Evolutionary conservation across 2,888 invertebrate species (phyloP).

Genomic region (Aporophyla lueneburgensis): DNA sequence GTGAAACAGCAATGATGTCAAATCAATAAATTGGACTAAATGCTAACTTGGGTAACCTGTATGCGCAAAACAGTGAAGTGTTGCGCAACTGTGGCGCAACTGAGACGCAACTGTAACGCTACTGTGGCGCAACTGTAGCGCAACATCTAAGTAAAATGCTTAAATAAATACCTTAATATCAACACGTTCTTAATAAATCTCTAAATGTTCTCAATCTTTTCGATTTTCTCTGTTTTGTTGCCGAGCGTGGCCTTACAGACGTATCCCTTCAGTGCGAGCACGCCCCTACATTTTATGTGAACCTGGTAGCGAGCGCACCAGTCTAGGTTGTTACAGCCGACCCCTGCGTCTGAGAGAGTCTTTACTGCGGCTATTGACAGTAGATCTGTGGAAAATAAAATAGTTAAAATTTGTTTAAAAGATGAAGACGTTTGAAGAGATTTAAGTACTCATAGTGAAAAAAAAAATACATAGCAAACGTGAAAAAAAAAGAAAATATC

Average conservation of each 20-base stretch:
- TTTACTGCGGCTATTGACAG: conserved; percentile 88
- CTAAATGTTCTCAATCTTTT: conserved; percentile 34
- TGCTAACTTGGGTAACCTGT: background rate
- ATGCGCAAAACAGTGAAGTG: background rate
- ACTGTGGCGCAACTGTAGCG: background rate
- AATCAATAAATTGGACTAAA: background rate
- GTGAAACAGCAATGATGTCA: background rate
- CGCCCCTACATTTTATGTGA: conserved; percentile 97
- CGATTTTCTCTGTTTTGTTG: conserved; percentile 60
- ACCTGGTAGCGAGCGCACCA: conserved; percentile 97
- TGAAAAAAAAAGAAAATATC: no score
- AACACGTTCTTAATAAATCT: conserved; percentile 36
- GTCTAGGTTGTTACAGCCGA: conserved; percentile 88
- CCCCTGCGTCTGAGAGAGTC: conserved; percentile 88
- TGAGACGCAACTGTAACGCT: background rate
- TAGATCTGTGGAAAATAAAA: conserved; percentile 78
- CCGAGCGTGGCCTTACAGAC: conserved; percentile 89
- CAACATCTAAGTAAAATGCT: conserved; percentile 43
- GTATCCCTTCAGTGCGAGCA: conserved; percentile 97
- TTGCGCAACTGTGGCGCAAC: background rate
- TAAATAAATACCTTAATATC: conserved; percentile 62
- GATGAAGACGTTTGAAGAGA: no score
- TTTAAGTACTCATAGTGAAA: no score
- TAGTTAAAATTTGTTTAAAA: background rate
- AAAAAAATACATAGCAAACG: no score